phyloP scores from a whole-genome alignment of 2,113 vertebrate genomes.

The Campylomormyrus tamandua region DNA sequence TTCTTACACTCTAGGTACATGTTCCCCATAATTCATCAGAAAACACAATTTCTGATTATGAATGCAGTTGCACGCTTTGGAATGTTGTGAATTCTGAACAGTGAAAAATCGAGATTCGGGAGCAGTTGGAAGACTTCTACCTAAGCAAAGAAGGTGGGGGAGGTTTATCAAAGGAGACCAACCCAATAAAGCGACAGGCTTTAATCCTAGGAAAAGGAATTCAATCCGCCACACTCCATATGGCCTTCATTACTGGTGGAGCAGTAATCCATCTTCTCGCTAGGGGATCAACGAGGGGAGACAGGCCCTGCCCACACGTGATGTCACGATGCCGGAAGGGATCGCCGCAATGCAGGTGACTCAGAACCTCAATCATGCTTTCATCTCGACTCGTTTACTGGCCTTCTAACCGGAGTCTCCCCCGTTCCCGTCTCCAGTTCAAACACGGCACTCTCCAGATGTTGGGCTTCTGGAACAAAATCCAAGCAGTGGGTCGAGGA shows the following conservation, averaged over 20 bases:
- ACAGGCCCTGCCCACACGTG: neutral
- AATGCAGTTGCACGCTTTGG: too few species aligned
- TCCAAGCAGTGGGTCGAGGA: too few species aligned
- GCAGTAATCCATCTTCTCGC: conserved; percentile 15
- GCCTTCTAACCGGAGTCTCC: neutral
- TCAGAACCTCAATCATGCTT: neutral
- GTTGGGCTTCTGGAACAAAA: neutral
- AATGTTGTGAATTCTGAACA: neutral
- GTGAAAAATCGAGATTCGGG: neutral
- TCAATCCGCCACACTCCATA: neutral
- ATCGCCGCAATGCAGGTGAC: neutral
- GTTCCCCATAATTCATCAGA: neutral
- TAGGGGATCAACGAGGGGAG: conserved; percentile 7
- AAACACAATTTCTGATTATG: neutral
- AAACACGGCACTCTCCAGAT: neutral
- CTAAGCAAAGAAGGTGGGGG: neutral
- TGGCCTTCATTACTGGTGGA: conserved; percentile 12
- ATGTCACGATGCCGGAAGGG: conserved; percentile 15
- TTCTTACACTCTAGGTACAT: neutral
- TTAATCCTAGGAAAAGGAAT: conserved; percentile 12
- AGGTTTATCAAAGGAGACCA: conserved; percentile 2
- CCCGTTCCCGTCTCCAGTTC: neutral
- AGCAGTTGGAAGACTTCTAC: neutral
- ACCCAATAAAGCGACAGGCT: neutral
- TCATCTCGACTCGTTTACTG: neutral